Conservation (phyloP, 2,888 invertebrate genomes). For the Margaritifera margaritifera region DNA sequence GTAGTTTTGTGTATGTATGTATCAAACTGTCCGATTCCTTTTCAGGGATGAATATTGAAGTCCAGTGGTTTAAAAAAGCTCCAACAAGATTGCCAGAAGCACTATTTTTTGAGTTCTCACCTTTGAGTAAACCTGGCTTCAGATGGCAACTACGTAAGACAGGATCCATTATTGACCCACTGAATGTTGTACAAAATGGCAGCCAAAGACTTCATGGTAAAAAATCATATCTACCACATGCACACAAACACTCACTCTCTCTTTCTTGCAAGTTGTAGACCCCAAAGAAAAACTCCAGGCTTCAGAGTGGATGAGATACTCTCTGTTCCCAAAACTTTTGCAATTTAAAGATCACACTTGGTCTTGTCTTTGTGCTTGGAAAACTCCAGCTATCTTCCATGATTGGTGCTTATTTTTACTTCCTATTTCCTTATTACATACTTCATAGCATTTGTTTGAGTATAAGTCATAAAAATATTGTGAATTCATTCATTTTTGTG, state of each 20-base stretch:
- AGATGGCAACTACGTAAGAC: constrained; percentile 58
- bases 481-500: too few relatives aligned
- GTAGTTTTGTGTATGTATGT: constrained; percentile 3
- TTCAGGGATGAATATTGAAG: constrained; percentile 49
- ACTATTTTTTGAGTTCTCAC: constrained; percentile 56
- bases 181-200: constrained; percentile 62
- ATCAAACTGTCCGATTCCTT: background rate
- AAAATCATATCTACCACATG: background rate
- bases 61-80: constrained; percentile 63
- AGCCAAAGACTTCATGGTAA: constrained; percentile 64
- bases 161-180: constrained; percentile 57
- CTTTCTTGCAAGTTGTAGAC: too few relatives aligned
- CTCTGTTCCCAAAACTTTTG: too few relatives aligned
- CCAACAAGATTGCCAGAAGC: constrained; percentile 66
- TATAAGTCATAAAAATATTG: too few relatives aligned
- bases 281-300: too few relatives aligned
- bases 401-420: too few relatives aligned
- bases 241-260: background rate
- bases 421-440: too few relatives aligned
- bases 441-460: too few relatives aligned
- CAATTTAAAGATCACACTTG: too few relatives aligned
- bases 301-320: too few relatives aligned
- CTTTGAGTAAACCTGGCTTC: constrained; percentile 25
- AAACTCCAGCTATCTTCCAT: too few relatives aligned
- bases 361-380: too few relatives aligned